Conservation (phyloP, 2,888 invertebrate genomes). For the Amblyjoppa fuscipennis region DNA sequence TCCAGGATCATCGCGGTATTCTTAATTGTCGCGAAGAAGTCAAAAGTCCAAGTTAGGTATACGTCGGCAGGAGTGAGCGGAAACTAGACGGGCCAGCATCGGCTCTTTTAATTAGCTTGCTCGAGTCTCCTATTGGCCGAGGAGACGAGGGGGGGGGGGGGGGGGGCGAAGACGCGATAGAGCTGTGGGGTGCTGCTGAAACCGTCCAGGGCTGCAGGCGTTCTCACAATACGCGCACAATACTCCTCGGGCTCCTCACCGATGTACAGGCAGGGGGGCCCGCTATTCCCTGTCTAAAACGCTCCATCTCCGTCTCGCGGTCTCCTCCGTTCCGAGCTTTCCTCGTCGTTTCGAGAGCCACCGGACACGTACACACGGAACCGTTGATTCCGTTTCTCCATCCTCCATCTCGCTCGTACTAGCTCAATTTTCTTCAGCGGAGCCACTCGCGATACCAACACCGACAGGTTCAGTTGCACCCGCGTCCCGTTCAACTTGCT, state of each 20-base stretch:
- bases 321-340: conserved; percentile 34
- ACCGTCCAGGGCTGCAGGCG: conserved; percentile 31
- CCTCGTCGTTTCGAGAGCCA: conserved; percentile 38
- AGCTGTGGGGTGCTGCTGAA: conserved; percentile 17
- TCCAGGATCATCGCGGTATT: conserved; percentile 54
- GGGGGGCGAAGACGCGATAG: conserved; percentile 6
- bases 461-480: conserved; percentile 7
- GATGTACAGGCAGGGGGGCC: conserved; percentile 17
- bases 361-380: conserved; percentile 46
- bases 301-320: conserved; percentile 13
- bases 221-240: conserved; percentile 51
- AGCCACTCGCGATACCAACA: conserved; percentile 54
- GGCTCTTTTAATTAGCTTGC: conserved; percentile 55
- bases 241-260: conserved; percentile 35
- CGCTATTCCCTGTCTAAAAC: conserved; percentile 18
- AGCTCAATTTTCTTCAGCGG: conserved; percentile 39
- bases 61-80: conserved; percentile 27
- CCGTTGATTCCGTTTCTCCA: conserved; percentile 43
- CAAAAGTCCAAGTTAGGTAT: conserved; percentile 67
- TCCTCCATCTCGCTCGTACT: conserved; percentile 21
- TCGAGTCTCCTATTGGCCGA: conserved; percentile 29
- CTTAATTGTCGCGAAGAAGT: conserved; percentile 73
- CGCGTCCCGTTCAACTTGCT: conserved; percentile 52
- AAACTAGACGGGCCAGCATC: conserved; percentile 44
- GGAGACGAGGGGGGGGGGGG: neutral